Base-by-base conservation (phyloP, 2,113 vertebrate genomes). In the Silurus meridionalis region DNA sequence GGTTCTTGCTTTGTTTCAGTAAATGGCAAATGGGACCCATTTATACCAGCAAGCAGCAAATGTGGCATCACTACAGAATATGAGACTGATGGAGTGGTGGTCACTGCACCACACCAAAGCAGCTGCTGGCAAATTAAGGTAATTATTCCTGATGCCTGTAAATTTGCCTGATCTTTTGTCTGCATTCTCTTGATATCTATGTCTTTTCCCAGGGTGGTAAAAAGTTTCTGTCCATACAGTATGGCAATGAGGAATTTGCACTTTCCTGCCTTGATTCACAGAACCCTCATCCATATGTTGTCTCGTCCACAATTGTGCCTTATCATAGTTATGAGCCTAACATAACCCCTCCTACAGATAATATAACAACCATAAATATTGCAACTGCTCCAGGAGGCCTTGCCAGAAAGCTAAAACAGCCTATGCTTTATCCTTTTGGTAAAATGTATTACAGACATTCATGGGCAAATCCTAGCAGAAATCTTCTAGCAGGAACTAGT, bases 51-150 rank as follows among this genome's bases (percentile, higher is more conserved):
- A 9, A 87, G 87, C 25, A 72, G 46, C 19, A 66, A 69, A 67
- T 92, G 89, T 87, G 85, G 87, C 28, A 23, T 90, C 69, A 78
- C 48, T 63, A 64, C 87, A 61, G 72, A 90, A n/a, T 1, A 60
- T 64, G 21, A 77, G 61, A 57, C 81, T 85, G 84, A 83, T 88
- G 87, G 88, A 69, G 64, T 94, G 60, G 67, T 11, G 0, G 52
- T 92, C 15, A 71, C 57, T 80, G 87, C 80, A n/a, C 88, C 86
- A 25, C 90, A 92, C 63, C 83, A 17, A 69, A 61, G 67, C 13
- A 63, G 53, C 3, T 91, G 88, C 57, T 67, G 88, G 74, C 19
- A 85, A 80, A 50, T 78, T 19, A 85, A 89, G 90, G 91, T 91
- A 67, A 48, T 82, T 50, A 23, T 23, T 15, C 21, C 9, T 66